These are phyloP conservation scores for Holocentrus rufus DNA, from an alignment of 2,797 vertebrate genomes.

Conservation along the genomic window DNA sequence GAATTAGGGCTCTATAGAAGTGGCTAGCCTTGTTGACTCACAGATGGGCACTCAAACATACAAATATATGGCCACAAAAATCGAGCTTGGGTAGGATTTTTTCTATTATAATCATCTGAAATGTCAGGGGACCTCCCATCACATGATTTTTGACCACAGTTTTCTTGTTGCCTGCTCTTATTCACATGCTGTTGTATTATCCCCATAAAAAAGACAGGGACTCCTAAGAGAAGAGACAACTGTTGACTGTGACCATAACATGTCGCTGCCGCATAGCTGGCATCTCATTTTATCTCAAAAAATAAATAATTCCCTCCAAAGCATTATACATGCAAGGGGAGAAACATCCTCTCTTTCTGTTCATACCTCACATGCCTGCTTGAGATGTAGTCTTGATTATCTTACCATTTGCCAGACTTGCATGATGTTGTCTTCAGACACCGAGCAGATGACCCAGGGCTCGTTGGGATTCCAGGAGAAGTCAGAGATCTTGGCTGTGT, in stretches of 20 bases:
- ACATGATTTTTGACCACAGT: background rate
- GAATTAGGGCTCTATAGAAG: background rate
- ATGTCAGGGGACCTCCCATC: background rate
- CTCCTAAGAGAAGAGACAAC: background rate
- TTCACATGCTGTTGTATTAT: background rate
- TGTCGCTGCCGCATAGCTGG: background rate
- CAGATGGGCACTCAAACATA: too few relatives aligned
- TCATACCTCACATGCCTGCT: background rate
- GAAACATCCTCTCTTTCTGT: background rate
- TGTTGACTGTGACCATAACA: background rate
- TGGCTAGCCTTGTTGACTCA: background rate
- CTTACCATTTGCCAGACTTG: conserved; percentile 97
- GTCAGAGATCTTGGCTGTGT: conserved; percentile 96
- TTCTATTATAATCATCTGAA: background rate
- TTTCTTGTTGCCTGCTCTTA: background rate
- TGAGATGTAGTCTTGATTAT: background rate
- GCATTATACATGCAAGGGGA: background rate
- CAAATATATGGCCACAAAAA: background rate
- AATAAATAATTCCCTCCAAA: background rate
- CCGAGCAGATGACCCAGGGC: conserved; percentile 97
- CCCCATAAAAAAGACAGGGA: background rate
- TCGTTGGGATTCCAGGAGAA: conserved; percentile 98
- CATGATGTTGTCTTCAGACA: conserved; percentile 98
- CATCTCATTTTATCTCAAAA: background rate
- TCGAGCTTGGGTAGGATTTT: conserved; percentile 6